A percentile compares a stretch with the other conserved stretches of the same genome.
Evolutionary conservation across 2,113 vertebrate species (phyloP).

Genomic region (Microtus ochrogaster): DNA sequence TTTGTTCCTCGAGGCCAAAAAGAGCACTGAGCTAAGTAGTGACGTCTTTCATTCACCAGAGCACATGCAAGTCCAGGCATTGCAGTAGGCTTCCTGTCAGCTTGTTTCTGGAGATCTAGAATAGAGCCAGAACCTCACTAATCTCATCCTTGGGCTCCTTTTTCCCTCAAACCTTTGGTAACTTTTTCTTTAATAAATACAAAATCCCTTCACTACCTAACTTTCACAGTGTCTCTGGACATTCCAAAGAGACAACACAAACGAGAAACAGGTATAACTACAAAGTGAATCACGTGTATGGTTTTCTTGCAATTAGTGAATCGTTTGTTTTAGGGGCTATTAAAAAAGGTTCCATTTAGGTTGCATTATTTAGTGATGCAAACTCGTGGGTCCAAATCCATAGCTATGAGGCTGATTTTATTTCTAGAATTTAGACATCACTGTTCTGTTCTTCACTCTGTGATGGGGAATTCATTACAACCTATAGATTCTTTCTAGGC

Average conservation of each 20-base stretch:
- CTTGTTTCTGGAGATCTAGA: constrained; percentile 15
- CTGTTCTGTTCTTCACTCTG: neutral
- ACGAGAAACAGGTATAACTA: constrained; percentile 4
- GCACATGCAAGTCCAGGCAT: neutral
- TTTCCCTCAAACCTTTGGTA: neutral
- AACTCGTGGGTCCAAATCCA: neutral
- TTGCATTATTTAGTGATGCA: constrained; percentile 28
- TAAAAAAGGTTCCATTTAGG: constrained; percentile 26
- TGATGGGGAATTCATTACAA: neutral
- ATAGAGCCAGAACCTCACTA: neutral
- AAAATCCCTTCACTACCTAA: constrained; percentile 6
- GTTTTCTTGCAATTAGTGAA: constrained; percentile 13
- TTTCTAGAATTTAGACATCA: constrained; percentile 12
- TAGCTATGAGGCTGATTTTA: neutral
- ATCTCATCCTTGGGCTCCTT: neutral
- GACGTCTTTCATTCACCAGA: neutral
- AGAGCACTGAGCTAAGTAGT: neutral
- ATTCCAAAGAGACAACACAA: constrained; percentile 23
- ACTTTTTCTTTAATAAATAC: neutral
- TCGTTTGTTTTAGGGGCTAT: constrained; percentile 10
- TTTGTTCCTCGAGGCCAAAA: neutral
- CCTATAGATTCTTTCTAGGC: constrained; percentile 15
- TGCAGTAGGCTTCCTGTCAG: neutral
- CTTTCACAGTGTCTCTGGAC: neutral
- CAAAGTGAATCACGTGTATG: constrained; percentile 42